Conservation (phyloP, 2,113 vertebrate genomes). For the Menura novaehollandiae region DNA sequence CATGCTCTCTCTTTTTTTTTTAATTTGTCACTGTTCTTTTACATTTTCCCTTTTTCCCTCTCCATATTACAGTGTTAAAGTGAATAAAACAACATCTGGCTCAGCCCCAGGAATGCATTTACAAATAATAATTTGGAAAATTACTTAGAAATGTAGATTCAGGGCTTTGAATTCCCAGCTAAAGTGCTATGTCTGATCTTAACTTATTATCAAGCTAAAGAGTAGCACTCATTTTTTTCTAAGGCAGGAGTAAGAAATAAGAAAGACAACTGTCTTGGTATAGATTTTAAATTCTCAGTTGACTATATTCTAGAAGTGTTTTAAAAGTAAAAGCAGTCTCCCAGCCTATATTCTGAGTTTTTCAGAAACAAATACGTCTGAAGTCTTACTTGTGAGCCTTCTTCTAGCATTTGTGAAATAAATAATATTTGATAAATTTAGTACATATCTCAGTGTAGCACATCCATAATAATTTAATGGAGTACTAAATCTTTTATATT, state of each 20-base stretch:
- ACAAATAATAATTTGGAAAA: conserved; percentile 24
- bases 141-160: not conserved
- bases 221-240: not conserved
- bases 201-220: not conserved
- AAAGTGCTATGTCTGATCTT: not conserved
- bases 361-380: not conserved
- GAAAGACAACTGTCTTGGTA: not conserved
- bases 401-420: not conserved
- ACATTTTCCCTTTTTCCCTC: not conserved
- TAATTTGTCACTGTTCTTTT: not conserved
- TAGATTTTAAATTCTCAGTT: not conserved
- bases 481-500: not conserved
- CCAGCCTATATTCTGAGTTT: not conserved
- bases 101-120: not conserved
- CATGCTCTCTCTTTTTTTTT: not conserved
- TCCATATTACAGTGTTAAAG: not conserved
- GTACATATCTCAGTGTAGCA: not conserved
- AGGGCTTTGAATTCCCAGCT: not conserved
- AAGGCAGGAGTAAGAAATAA: not conserved
- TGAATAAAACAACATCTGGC: not conserved
- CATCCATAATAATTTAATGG: not conserved
- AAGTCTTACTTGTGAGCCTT: not conserved
- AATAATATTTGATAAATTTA: not conserved
- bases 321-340: not conserved
- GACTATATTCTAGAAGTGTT: not conserved